These are phyloP conservation scores for Saccostrea glomerata DNA, from an alignment of 1,140 invertebrate genomes.

Conservation along the genomic window DNA sequence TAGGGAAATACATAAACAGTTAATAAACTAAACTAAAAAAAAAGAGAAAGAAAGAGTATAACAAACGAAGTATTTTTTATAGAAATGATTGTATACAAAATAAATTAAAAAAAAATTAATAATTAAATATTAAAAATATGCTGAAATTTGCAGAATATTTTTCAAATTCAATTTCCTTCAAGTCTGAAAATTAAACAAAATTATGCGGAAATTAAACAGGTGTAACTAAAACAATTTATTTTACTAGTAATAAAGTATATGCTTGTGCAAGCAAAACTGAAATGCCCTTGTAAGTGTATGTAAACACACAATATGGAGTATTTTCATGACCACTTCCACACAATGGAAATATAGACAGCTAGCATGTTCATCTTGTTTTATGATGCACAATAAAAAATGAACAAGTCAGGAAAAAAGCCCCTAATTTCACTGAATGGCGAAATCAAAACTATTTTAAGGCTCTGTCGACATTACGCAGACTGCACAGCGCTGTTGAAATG, in stretches of 20 bases:
- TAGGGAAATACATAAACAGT: conserved; percentile 10
- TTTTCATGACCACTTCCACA: conserved; percentile 33
- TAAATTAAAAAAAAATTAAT: too few relatives aligned
- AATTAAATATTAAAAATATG: too few relatives aligned
- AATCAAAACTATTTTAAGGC: conserved; percentile 3
- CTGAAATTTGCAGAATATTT: too few relatives aligned
- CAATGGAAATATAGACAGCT: conserved; percentile 27
- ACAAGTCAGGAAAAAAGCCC: neutral
- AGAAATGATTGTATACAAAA: too few relatives aligned
- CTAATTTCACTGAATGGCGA: neutral
- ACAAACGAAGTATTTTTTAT: too few relatives aligned
- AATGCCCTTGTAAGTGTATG: conserved; percentile 4
- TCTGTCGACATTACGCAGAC: conserved; percentile 14
- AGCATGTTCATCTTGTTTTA: conserved; percentile 14
- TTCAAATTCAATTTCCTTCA: neutral
- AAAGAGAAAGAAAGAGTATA: neutral
- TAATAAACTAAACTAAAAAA: neutral
- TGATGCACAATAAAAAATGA: conserved; percentile 21
- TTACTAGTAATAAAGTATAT: conserved; percentile 3
- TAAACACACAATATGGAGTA: conserved; percentile 8
- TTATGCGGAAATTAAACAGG: conserved; percentile 11
- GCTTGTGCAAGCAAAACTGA: neutral
- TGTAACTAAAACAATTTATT: conserved; percentile 10
- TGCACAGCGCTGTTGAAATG: conserved; percentile 29
- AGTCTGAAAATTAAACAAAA: neutral